Evolutionary conservation across 2,888 invertebrate genomes (phyloP).

Genomic region (Cheilosia soror): DNA sequence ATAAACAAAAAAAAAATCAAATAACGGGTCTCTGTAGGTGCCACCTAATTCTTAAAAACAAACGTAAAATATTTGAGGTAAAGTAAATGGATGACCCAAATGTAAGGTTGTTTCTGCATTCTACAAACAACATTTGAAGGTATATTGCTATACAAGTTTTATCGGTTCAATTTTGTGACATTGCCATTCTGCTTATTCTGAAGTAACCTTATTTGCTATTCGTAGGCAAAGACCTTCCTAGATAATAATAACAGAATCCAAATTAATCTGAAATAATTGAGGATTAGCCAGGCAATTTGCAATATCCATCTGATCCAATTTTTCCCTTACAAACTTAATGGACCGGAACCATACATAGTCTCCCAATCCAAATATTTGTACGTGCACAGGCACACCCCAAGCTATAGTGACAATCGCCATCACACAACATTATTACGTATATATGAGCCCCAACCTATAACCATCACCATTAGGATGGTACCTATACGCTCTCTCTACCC

Average conservation of each 20-base stretch:
- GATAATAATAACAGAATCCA: neutral
- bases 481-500: neutral
- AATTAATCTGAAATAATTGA: constrained; percentile 31
- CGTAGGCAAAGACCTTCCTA: too few relatives aligned
- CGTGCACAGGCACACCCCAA: constrained; percentile 6
- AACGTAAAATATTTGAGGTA: too few relatives aligned
- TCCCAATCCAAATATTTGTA: constrained; percentile 1
- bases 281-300: constrained; percentile 34
- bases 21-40: too few relatives aligned
- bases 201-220: too few relatives aligned
- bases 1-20: too few relatives aligned
- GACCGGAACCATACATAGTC: constrained; percentile 11
- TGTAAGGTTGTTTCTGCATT: too few relatives aligned
- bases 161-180: too few relatives aligned
- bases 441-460: constrained; percentile 30
- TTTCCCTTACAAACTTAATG: constrained; percentile 12
- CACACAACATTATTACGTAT: constrained; percentile 47
- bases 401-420: constrained; percentile 45
- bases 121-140: too few relatives aligned
- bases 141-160: too few relatives aligned
- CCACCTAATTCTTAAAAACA: too few relatives aligned
- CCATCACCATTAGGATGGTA: constrained; percentile 8
- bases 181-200: too few relatives aligned
- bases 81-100: too few relatives aligned
- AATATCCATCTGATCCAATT: constrained; percentile 61